Evolutionary conservation across 2,113 vertebrate genomes (phyloP).

Genomic region (Nesospiza acunhae): DNA sequence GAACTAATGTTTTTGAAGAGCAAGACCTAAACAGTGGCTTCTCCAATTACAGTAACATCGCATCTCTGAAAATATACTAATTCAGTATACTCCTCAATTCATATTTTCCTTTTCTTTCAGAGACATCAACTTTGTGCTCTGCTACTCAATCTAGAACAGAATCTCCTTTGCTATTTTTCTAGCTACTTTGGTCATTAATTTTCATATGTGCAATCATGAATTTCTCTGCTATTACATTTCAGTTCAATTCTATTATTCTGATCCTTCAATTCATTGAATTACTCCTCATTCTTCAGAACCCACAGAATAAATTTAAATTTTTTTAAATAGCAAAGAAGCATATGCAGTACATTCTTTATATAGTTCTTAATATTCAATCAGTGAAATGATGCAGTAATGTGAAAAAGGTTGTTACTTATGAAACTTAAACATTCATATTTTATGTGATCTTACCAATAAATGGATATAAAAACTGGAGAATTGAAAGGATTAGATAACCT

Average conservation of each 20-base stretch:
- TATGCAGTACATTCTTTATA: background rate
- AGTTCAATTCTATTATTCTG: background rate
- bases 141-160: background rate
- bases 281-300: background rate
- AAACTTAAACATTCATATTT: background rate
- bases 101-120: background rate
- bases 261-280: background rate
- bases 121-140: background rate
- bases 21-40: background rate
- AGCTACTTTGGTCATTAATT: background rate
- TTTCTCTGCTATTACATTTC: background rate
- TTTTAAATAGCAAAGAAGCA: background rate
- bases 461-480: conserved; percentile 93
- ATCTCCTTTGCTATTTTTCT: background rate
- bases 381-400: background rate
- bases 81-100: background rate
- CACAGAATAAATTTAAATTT: background rate
- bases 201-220: background rate
- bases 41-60: background rate
- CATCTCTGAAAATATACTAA: background rate
- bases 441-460: conserved; percentile 87
- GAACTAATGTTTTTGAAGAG: background rate
- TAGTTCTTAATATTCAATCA: background rate
- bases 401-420: background rate
- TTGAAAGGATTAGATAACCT: conserved; percentile 88